Percentiles rank a stretch among this genome's conserved stretches.
Conservation (phyloP, 2,113 vertebrate species). For the Eclectus roratus region DNA sequence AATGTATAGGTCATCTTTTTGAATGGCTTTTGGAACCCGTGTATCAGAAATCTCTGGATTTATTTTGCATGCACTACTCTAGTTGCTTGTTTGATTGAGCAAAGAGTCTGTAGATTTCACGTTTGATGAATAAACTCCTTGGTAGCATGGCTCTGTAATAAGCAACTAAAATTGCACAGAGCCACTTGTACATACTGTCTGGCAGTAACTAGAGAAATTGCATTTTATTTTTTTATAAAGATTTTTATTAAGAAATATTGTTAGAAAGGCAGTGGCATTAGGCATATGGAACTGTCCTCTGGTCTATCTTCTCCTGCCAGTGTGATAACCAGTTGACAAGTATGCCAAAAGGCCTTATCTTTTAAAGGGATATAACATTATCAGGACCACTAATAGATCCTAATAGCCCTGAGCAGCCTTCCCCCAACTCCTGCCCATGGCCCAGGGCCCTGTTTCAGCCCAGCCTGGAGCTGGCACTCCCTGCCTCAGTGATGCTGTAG, state of each 20-base stretch:
- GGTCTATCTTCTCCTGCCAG: background rate
- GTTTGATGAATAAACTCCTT: background rate
- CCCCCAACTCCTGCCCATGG: background rate
- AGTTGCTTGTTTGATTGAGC: background rate
- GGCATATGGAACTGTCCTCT: background rate
- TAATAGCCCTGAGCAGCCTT: background rate
- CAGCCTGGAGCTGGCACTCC: no score
- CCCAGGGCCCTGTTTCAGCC: accelerated
- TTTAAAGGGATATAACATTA: background rate
- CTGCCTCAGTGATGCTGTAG: background rate
- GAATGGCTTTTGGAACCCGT: background rate
- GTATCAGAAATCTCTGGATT: background rate
- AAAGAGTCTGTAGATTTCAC: background rate
- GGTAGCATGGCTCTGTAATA: background rate
- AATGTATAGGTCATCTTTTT: background rate
- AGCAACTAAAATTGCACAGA: background rate
- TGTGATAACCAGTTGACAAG: background rate
- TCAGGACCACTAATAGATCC: background rate
- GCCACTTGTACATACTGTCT: background rate
- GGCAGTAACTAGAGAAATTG: background rate
- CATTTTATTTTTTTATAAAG: background rate
- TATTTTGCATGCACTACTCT: background rate
- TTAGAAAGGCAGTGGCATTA: background rate
- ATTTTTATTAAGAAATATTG: background rate
- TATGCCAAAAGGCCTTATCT: background rate